Base-by-base conservation (phyloP, 2,113 vertebrate species). In the Atractosteus spatula region DNA sequence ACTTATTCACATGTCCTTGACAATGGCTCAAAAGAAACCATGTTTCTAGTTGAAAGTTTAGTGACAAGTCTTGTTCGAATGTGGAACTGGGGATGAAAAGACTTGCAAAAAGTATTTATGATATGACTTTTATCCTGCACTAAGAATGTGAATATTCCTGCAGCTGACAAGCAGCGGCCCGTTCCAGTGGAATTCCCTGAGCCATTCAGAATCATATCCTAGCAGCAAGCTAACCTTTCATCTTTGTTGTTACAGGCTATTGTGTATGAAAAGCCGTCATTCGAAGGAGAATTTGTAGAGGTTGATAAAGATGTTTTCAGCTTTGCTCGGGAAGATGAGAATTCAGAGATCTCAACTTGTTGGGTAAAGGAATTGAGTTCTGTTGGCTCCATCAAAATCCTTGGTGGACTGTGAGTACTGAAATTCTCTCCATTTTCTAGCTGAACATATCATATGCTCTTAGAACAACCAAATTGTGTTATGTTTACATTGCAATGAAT, bases 331-430 rank as follows among this genome's bases (percentile, higher is more conserved):
- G 72, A 72, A 72, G 71, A 74, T 7, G 82, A 85, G 59, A 76
- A 81, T 71, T 72, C 74, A 0, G 63, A 76, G 68, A 74, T n/a
- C 73, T 82, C 3, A 71, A 41, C 13, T 3, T 1, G 2, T 54
- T 86, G 74, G 59, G 85, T 43, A 72, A 88, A 69, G 64, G 77
- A 51, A 0, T 41, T 95, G 29, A 7, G 75, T 0, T 82, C 92
- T 3, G 87, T 97, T 70, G 95, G 96, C n/a, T 99, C 97, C 6
- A 63, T 99, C 55, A 96, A 95, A 88, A 89, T 99, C 5, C 84
- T 95, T 0, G 88, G 92, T 81, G 96, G 97, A 82, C 69, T 99
- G 97, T 99, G 85, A 97, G 97, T 88, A 66, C 45, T 17, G 41
- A 11, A 55, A 29, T 42, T 12, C 64, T 12, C 11, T 14, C 10